Percentiles rank a stretch among this genome's conserved stretches.
These are phyloP conservation scores for Silvanus unidentatus DNA, from an alignment of 2,888 invertebrate species.

Conservation along the genomic window DNA sequence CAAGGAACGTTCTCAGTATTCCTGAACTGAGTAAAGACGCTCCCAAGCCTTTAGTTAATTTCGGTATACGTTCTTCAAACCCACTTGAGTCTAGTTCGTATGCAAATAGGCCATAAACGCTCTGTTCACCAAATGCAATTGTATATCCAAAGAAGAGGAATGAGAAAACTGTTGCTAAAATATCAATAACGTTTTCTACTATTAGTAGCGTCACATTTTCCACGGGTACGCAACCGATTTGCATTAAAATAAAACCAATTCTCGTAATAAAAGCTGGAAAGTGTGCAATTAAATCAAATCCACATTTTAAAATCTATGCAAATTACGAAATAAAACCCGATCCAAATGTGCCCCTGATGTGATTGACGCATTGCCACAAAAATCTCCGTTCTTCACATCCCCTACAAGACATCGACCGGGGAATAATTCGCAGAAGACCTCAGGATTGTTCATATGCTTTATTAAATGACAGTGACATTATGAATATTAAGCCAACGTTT, in stretches of 20 bases:
- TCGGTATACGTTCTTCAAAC: background rate
- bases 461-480: no score
- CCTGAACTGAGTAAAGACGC: slow-evolving; percentile 8
- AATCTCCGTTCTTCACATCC: no score
- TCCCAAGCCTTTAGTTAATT: background rate
- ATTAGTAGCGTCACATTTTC: slow-evolving; percentile 40
- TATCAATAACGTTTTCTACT: slow-evolving; percentile 40
- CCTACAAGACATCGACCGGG: no score
- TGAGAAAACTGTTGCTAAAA: slow-evolving; percentile 32
- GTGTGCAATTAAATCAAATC: no score
- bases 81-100: slow-evolving; percentile 9
- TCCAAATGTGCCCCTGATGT: no score
- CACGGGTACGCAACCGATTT: slow-evolving; percentile 40
- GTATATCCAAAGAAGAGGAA: slow-evolving; percentile 34
- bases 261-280: slow-evolving; percentile 16
- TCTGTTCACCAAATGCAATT: slow-evolving; percentile 36
- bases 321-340: no score
- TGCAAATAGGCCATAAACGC: slow-evolving; percentile 26
- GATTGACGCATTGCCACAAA: no score
- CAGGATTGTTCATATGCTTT: no score
- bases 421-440: no score
- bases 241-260: slow-evolving; percentile 30
- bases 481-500: no score
- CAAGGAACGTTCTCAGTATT: slow-evolving; percentile 36
- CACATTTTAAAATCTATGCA: no score